These are phyloP conservation scores for Zaprionus ghesquierei DNA, from an alignment of 1,140 invertebrate species.

Conservation along the genomic window DNA sequence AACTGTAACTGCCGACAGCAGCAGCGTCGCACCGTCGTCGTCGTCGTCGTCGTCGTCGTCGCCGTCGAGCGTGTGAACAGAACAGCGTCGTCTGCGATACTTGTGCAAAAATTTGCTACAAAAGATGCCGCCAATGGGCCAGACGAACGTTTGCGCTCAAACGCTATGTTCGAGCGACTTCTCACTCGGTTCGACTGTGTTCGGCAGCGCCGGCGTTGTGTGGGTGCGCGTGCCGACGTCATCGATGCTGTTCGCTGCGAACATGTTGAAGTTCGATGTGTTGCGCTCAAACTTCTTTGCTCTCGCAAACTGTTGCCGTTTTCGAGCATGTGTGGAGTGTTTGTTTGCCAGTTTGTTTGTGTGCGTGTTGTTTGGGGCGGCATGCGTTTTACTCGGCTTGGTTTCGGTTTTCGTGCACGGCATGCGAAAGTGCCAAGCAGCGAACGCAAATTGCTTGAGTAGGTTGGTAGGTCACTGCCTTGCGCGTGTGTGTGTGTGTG, in stretches of 20 bases:
- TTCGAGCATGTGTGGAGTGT: background rate
- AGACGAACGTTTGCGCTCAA: conserved; percentile 29
- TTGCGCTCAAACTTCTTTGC: conserved; percentile 14
- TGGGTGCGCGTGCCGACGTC: conserved; percentile 46
- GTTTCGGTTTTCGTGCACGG: conserved; percentile 44
- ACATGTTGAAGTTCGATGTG: conserved; percentile 43
- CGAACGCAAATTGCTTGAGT: conserved; percentile 44
- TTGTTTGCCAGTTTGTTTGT: conserved; percentile 1
- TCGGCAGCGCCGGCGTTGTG: background rate
- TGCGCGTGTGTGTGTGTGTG: conserved; percentile 20
- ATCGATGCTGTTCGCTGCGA: conserved; percentile 34
- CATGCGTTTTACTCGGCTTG: conserved; percentile 32
- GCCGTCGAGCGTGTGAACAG: conserved; percentile 59
- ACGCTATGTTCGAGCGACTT: conserved; percentile 12
- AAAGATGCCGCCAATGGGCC: conserved; percentile 61
- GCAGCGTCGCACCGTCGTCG: conserved; percentile 6
- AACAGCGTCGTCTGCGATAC: conserved; percentile 62
- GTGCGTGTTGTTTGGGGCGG: background rate
- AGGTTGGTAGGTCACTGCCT: conserved; percentile 74
- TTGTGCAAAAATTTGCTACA: conserved; percentile 63
- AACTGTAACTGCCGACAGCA: conserved; percentile 50
- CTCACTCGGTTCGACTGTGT: background rate
- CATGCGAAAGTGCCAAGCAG: conserved; percentile 15
- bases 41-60: conserved; percentile 28
- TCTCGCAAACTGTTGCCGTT: conserved; percentile 66